Evolutionary conservation across 2,113 vertebrate species (phyloP), one percentile per base, ranked within the genome.

Genomic region (Marmota monax): DNA sequence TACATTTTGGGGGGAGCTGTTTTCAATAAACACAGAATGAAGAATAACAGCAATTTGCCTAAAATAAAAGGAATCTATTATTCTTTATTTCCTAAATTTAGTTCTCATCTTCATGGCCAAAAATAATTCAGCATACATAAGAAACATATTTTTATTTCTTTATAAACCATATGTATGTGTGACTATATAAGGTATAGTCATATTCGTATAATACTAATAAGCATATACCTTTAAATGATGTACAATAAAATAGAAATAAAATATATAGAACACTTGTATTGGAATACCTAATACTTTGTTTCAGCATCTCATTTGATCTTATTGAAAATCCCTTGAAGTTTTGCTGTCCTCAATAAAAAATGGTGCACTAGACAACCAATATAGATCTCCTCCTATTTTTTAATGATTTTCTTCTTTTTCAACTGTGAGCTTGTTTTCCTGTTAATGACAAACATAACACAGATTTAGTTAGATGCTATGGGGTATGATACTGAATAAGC

Each of bases 401-500:
- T 82, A 85, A 56, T 76, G 32, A 78, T 76, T 92, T 14, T 89
- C 16, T 97, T 17, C 72, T 79, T 88, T 95, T 93, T 86, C 51
- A 69, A 29, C 48, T 61, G 53, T 80, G 67, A 80, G 84, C 58
- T 90, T 93, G 39, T 86, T 95, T 86, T 95, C 34, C 39, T 77
- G 13, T 79, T 93, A 96, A 84, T 94, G 70, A 92, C 87, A 96
- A 96, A 93, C 84, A 84, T n/a, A 96, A 83, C 27, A 48, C 93
- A 92, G 86, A 91, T 76, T 94, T 93, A 76, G 79, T 96, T 97
- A 87, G 92, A 69, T 94, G 80, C 45, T 93, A n/a, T 23, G 74
- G 63, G 39, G 29, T 92, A 80, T 94, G 83, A 91, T 94, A 58
- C 14, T 90, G 93, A 95, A 98, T 98, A 97, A 91, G 79, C 79